Base-by-base conservation (phyloP, 2,113 vertebrate species). In the Beaufortia kweichowensis region DNA sequence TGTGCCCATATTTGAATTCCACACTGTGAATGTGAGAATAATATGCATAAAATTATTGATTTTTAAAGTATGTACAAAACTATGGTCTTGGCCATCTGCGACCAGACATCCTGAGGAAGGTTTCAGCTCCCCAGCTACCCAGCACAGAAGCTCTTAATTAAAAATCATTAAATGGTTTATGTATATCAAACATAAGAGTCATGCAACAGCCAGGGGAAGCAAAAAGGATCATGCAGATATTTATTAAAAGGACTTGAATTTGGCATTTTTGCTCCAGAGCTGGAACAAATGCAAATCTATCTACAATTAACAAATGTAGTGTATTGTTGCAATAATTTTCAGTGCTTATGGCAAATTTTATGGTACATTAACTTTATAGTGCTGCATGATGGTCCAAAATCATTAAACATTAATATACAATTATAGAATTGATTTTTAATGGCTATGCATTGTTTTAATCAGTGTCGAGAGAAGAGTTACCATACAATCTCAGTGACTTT, bases 341-440 rank as follows among this genome's bases (percentile, higher is more conserved):
- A 26, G 76, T 76, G 68, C 28, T 56, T 57, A 57, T 77, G 56
- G 62, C 31, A 35, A 76, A 46, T 69, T 67, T 72, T 63, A 66
- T 71, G 76, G 71, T 55, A 56, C 79, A 33, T 83, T 85, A 46
- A 57, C 70, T 84, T 81, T 70, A 75, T 77, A 35, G 57, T 41
- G 66, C 79, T 82, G 65, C 77, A 78, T 81, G 53, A 79, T 56
- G 43, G 79, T 72, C 67, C 78, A 81, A 59, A 68, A 76, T 86
- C 82, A 79, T 77, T 81, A 83, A 75, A 76, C 31, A 74, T 70
- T 78, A 65, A 82, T 83, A 80, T 82, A 67, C 67, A 82, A 76
- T 35, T 85, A 77, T 78, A 71, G 60, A 86, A 84, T 80, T 67
- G 72, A 87, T 84, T 66, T 82, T 82, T 78, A 88, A 87, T 80